Base-by-base conservation (phyloP, 2,888 invertebrate genomes). In the Gastrophysa polygoni region DNA sequence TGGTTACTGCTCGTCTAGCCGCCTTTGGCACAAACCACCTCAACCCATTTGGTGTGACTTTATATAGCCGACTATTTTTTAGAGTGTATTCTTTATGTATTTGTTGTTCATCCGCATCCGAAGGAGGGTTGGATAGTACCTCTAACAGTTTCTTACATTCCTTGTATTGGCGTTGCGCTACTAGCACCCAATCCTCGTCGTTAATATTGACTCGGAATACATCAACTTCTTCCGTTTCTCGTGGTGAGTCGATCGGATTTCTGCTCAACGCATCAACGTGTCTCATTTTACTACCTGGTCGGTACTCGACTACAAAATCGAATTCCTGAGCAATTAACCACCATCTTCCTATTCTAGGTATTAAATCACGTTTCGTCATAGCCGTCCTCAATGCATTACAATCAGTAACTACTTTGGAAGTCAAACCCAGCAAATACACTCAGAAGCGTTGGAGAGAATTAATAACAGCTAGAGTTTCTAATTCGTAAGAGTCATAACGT, bases 301-400 rank as follows among this genome's bases (percentile, higher is more conserved):
- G 62, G 47, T 75, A 72, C 32, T 68, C 59, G 0, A 78, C 63
- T 6, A 65, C 63, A 50, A 75, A 77, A 21, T 71, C 68, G 57
- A 72, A 77, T 46, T 78, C 78, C 57, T 73, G 73, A 1, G 72
- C 61, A 14, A 44, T 18, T 2, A 77, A 50, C 71, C 75, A 76
- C 77, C 78, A 77, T 38, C 77, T 61, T 1, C 70, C 76, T n/a
- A 76, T 71, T 47, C 77, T 52, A 0, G 78, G 75, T 38, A 70
- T 51, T 14, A 73, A 20, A 51, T 74, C 71, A 43, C 64, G 43
- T 63, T 73, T 72, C 16, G 54, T 24, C 4, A 64, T 28, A 5
- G 73, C 68, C 20, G 61, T 58, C 14, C 69, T 55, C 34, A 72
- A 21, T 1, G 71, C 65, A 44, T 64, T 69, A 49, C 71, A 73